Percentiles rank a stretch among this genome's conserved stretches.
phyloP scores from a whole-genome alignment of 2,113 vertebrate genomes.

The Irena cyanogastra region DNA sequence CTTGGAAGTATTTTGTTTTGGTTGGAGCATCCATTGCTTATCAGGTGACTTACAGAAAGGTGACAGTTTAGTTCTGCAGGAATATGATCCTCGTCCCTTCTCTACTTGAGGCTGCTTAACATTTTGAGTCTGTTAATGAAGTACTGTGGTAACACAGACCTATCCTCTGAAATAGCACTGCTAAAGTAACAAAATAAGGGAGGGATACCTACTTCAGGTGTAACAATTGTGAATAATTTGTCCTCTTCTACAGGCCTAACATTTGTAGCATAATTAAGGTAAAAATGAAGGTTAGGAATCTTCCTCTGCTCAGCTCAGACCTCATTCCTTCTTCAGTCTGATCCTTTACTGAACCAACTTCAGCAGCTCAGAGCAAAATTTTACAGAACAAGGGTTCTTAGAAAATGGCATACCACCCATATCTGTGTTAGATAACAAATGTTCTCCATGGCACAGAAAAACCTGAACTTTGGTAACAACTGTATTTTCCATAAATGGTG shows the following conservation, averaged over 20 bases:
- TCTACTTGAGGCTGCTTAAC: background rate
- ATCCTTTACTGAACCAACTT: background rate
- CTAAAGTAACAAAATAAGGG: background rate
- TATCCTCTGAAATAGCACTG: background rate
- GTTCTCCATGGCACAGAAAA: background rate
- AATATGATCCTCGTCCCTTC: background rate
- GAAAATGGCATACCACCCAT: background rate
- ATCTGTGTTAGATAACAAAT: background rate
- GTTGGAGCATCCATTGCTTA: background rate
- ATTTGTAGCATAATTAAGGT: background rate
- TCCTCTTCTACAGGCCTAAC: background rate
- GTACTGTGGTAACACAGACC: background rate
- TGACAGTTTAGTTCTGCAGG: background rate
- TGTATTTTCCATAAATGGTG: background rate
- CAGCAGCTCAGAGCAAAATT: background rate
- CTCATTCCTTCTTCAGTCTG: background rate
- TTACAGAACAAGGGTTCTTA: background rate
- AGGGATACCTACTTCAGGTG: background rate
- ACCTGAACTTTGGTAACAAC: background rate
- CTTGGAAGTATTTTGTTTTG: background rate
- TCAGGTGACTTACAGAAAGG: background rate
- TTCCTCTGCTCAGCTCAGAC: background rate
- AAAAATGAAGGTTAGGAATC: background rate
- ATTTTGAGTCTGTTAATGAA: background rate
- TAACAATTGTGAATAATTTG: background rate